phyloP scores from a whole-genome alignment of 2,797 vertebrate genomes.

The Bryconaethiops microstoma region DNA sequence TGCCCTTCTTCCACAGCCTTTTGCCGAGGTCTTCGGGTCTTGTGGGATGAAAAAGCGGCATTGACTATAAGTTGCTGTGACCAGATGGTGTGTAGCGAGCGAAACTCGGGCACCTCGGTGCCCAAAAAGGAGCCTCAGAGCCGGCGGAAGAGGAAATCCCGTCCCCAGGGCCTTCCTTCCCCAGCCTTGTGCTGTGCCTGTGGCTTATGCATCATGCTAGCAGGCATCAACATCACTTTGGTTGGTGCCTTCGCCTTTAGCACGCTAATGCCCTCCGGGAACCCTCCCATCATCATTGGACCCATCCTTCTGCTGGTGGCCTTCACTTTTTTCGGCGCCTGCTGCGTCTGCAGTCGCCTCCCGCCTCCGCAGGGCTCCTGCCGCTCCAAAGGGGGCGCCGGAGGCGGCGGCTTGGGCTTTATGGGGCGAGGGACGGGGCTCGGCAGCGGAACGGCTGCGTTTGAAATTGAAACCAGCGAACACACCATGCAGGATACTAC shows the following conservation, averaged over 20 bases:
- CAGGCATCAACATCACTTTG: constrained; percentile 96
- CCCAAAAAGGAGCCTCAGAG: constrained; percentile 65
- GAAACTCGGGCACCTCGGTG: constrained; percentile 67
- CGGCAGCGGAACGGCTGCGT: constrained; percentile 77
- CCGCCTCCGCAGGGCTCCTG: constrained; percentile 74
- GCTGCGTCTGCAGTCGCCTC: constrained; percentile 89
- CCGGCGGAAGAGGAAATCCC: constrained; percentile 64
- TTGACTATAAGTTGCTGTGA: neutral
- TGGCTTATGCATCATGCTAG: constrained; percentile 95
- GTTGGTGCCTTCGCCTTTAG: constrained; percentile 92
- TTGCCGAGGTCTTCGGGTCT: neutral
- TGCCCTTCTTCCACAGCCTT: constrained; percentile 9
- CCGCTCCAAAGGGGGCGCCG: constrained; percentile 54
- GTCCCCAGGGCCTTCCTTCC: constrained; percentile 88
- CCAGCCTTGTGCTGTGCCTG: constrained; percentile 95
- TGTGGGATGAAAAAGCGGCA: neutral
- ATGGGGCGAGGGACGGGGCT: constrained; percentile 50
- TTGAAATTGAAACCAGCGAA: constrained; percentile 94
- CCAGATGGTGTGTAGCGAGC: constrained; percentile 75
- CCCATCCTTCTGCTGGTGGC: constrained; percentile 87
- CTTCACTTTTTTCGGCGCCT: constrained; percentile 88
- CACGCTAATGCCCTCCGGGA: constrained; percentile 84
- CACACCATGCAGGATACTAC: constrained; percentile 95
- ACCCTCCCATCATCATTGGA: constrained; percentile 89
- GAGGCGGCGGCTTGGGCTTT: constrained; percentile 67